Percentiles rank a stretch among this genome's conserved stretches.
phyloP scores from a whole-genome alignment of 1,140 invertebrate genomes.

The Palaemon carinicauda region DNA sequence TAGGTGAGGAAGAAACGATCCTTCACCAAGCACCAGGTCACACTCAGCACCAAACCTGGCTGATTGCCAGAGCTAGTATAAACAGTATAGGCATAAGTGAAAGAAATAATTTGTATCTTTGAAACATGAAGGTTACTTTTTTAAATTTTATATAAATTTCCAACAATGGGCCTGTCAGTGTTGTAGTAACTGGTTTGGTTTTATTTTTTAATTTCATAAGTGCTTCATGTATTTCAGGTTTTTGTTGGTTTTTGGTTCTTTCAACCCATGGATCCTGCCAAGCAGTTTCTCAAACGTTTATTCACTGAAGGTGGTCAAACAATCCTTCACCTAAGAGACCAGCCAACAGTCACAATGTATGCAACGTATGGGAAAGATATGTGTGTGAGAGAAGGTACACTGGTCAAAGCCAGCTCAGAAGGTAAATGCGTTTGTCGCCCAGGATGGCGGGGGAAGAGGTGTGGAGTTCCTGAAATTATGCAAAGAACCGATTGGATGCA shows the following conservation, averaged over 20 bases:
- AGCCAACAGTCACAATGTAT: constrained; percentile 11
- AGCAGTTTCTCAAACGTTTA: constrained; percentile 18
- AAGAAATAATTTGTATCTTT: too few relatives aligned
- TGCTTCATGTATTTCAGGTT: constrained; percentile 18
- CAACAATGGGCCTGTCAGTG: too few relatives aligned
- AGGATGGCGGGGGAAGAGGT: constrained; percentile 31
- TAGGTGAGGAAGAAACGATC: too few relatives aligned
- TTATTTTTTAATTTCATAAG: too few relatives aligned
- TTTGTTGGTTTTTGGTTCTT: constrained; percentile 42
- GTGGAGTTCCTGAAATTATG: constrained; percentile 33
- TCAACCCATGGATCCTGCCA: constrained; percentile 23
- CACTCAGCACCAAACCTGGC: too few relatives aligned
- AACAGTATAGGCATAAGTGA: too few relatives aligned
- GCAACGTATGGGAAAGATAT: constrained; percentile 17
- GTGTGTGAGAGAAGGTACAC: constrained; percentile 31
- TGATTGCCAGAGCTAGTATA: too few relatives aligned
- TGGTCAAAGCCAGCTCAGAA: constrained; percentile 10
- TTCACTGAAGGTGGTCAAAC: constrained; percentile 30
- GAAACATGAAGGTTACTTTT: too few relatives aligned
- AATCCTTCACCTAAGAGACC: constrained; percentile 36
- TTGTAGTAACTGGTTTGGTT: too few relatives aligned
- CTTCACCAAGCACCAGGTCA: too few relatives aligned
- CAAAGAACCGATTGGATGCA: constrained; percentile 24
- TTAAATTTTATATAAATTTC: too few relatives aligned
- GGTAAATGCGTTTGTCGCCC: constrained; percentile 17